phyloP scores from a whole-genome alignment of 2,113 vertebrate genomes.

The Neoarius graeffei region DNA sequence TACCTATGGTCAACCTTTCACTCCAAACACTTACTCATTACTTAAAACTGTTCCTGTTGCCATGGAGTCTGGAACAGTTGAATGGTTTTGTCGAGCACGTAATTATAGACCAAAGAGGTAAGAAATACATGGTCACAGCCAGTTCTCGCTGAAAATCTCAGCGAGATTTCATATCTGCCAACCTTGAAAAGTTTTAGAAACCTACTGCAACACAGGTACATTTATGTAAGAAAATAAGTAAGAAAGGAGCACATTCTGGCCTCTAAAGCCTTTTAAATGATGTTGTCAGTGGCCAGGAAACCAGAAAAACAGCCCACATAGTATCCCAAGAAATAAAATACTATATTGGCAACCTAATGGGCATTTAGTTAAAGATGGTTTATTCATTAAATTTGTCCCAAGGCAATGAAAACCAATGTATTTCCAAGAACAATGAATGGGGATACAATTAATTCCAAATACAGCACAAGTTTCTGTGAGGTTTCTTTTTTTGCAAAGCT shows the following conservation, averaged over 20 bases:
- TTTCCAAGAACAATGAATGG: background rate
- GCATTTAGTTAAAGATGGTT: background rate
- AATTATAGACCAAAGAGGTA: constrained; percentile 57
- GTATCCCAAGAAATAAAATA: background rate
- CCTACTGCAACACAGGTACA: background rate
- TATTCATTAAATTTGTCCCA: background rate
- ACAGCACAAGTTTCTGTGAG: background rate
- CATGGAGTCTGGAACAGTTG: constrained; percentile 60
- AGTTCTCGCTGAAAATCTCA: constrained; percentile 20
- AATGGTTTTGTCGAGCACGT: constrained; percentile 57
- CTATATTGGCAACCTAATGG: background rate
- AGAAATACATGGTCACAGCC: constrained; percentile 47
- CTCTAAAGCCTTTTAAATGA: background rate
- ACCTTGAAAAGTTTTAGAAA: background rate
- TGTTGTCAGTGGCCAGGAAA: background rate
- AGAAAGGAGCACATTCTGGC: background rate
- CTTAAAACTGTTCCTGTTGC: constrained; percentile 65
- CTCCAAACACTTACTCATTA: constrained; percentile 76
- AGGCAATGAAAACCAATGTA: background rate
- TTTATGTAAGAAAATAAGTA: background rate
- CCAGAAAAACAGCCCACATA: background rate
- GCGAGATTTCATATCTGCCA: background rate
- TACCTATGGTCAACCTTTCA: constrained; percentile 74
- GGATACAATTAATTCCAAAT: background rate
- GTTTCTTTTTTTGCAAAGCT: background rate